Evolutionary conservation across 1,140 invertebrate species (phyloP), one percentile per base, ranked within the genome.

Genomic region (Oryctes rhinoceros): DNA sequence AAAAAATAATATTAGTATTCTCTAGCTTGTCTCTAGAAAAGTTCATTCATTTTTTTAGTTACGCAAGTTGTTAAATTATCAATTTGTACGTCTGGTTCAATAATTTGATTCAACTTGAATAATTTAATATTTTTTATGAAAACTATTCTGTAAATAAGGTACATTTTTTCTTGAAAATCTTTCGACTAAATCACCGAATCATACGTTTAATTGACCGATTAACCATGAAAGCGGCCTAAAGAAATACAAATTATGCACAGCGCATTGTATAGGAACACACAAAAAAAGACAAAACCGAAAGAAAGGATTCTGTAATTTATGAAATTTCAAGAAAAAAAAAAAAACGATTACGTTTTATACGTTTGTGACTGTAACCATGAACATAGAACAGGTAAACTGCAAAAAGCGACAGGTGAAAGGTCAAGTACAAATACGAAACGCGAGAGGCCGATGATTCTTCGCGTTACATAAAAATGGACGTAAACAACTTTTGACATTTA

Each of bases 401-500:
- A 6, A 71, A 24, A 71, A 71, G 11, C 11, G 65, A 37, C 18
- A 5, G 24, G 35, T 71, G 65, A 71, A 71, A 71, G 65, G 65
- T 71, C 65, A 71, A 71, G 65, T 71, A 71, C 65, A 37, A 35
- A 71, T 15, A 71, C 30, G 5, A 71, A 24, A 24, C n/a, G 10
- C 13, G 65, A 71, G 24, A 71, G 37, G 20, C 37, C 20, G 24
- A 13, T 35, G 65, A 71, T 35, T 24, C 20, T 71, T 71, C 18
- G 24, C 24, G 15, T 71, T 35, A 35, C 18, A 10, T 24, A 30
- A 30, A 37, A 4, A 35, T 10, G 13, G 20, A 67, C 24, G 49
- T 53, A 15, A 53, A 53, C 49, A 18, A 15, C n/a, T 15, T 53
- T 53, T 53, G 13, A 53, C n/a, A 53, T 53, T 18, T 53, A 53